Evolutionary conservation across 2,888 invertebrate species (phyloP), one percentile per base, ranked within the genome.

Genomic region (Clitarchus hookeri): DNA sequence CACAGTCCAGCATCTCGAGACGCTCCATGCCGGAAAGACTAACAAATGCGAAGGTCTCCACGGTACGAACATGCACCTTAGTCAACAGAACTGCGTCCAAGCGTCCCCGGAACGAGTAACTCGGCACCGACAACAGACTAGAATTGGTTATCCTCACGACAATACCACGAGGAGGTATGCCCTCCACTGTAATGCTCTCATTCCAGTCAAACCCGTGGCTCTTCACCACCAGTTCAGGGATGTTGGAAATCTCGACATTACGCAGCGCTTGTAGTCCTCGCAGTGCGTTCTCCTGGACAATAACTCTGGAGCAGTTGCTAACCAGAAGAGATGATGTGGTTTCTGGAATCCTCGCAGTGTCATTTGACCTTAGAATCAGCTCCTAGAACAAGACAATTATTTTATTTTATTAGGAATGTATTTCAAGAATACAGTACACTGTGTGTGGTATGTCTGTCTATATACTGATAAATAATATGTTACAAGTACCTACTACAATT

Each of bases 31-130:
- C 94, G 84, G 93, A 92, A 82, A 96, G 93, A 90, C 95, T 96
- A 87, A 95, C 95, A 90, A 97, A 96, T 0, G 96, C 95, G 90
- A 95, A 96, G 0, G 96, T 94, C 89, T 93, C 93, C 87, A 96
- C 92, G 86, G 92, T 92, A 44, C 93, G 93, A 86, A 97, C 93
- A 87, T 91, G 92, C 84, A 95, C 94, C 36, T 77, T 65, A 16
- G 84, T 78, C 53, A 87, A 27, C 16, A 53, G 26, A 6, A 87
- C 83, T 23, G 44, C 78, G n/a, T 25, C 80, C 27, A 87, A 19
- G 26, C 87, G 85, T 12, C 87, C 87, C 44, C 83, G 53, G 53
- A 85, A 87, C 19, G 86, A 23, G 48, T 85, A 86, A 44, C 84
- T 86, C 23, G 85, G 87, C 11, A 87, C 44, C 26, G 83, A 85